These are phyloP conservation scores for Polydesmus complanatus DNA, from an alignment of 2,888 invertebrate genomes.

Conservation along the genomic window DNA sequence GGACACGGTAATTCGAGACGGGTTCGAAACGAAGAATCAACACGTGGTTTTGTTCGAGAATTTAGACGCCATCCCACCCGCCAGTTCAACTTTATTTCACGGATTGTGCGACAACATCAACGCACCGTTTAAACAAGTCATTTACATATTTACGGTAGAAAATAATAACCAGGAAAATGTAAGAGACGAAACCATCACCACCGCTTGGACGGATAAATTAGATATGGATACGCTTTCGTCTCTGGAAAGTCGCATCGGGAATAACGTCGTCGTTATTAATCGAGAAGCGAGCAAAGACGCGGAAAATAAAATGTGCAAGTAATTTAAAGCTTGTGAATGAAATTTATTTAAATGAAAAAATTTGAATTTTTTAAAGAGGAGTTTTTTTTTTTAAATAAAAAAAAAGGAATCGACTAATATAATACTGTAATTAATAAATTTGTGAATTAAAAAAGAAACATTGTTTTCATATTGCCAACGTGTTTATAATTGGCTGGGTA, in stretches of 20 bases:
- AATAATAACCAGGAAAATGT: neutral
- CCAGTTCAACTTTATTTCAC: slow-evolving; percentile 8
- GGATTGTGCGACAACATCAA: slow-evolving; percentile 11
- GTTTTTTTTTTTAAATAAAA: too few species aligned
- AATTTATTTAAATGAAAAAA: too few species aligned
- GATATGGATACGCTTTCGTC: neutral
- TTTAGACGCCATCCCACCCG: neutral
- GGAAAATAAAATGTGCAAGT: too few species aligned
- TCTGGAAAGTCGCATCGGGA: slow-evolving; percentile 12
- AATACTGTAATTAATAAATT: too few species aligned
- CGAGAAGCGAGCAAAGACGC: too few species aligned
- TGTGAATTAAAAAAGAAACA: too few species aligned
- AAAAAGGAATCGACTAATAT: too few species aligned
- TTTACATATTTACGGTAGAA: slow-evolving; percentile 4
- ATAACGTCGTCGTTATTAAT: neutral
- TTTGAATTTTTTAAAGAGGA: too few species aligned
- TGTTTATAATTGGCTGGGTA: too few species aligned
- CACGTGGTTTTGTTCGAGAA: slow-evolving; percentile 7
- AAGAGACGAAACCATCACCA: neutral
- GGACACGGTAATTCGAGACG: neutral
- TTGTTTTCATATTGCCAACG: too few species aligned
- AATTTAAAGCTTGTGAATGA: too few species aligned
- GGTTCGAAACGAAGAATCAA: neutral
- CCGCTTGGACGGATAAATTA: slow-evolving; percentile 1
- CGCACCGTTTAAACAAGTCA: slow-evolving; percentile 10